Base-by-base conservation (phyloP, 2,888 invertebrate genomes). In the Anarsia innoxiella region DNA sequence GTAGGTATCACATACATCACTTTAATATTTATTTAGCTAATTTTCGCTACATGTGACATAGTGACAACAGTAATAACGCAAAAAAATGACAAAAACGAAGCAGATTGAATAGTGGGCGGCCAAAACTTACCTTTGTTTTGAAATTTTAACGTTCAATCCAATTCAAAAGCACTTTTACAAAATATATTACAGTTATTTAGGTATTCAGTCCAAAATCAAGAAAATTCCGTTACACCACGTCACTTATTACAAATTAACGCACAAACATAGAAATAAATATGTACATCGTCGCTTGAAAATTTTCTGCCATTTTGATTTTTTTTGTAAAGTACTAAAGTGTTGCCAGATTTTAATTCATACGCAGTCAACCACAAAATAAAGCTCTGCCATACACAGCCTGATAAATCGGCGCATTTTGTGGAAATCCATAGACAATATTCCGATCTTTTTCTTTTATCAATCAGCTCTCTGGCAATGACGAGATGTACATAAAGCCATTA, bases 271-370 rank as follows among this genome's bases (percentile, higher is more conserved):
- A 66, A 62, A 67, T 59, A 67, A 66, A 67, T n/a, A n/a, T n/a
- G n/a, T n/a, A n/a, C 48, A 59, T 55, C 43, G 36, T 50, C 43
- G 34, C 44, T 47, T 44, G 51, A 51, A 53, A 56, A 25, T 58
- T 54, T 59, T 59, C 78, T 71, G 72, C 80, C 82, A 82, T 80
- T 69, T 80, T 82, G 68, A 65, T 65, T 64, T 67, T 64, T 62
- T 53, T 12, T 37, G 10, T 34, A 27, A 29, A 13, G 13, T 29
- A 19, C 19, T n/a, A 2, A 15, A 16, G 13, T 15, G 12, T 34
- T 34, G 11, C 34, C 26, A 34, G 10, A 11, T 4, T 12, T 26
- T n/a, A 26, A 26, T 26, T 26, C 19, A 19, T 19, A 19, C 19
- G 3, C 19, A n/a, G n/a, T n/a, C n/a, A n/a, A n/a, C n/a, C n/a